A percentile compares a stretch with the other conserved stretches of the same genome.
Evolutionary conservation across 1,140 invertebrate genomes (phyloP).

Genomic region (Drosophila nigromelanica): DNA sequence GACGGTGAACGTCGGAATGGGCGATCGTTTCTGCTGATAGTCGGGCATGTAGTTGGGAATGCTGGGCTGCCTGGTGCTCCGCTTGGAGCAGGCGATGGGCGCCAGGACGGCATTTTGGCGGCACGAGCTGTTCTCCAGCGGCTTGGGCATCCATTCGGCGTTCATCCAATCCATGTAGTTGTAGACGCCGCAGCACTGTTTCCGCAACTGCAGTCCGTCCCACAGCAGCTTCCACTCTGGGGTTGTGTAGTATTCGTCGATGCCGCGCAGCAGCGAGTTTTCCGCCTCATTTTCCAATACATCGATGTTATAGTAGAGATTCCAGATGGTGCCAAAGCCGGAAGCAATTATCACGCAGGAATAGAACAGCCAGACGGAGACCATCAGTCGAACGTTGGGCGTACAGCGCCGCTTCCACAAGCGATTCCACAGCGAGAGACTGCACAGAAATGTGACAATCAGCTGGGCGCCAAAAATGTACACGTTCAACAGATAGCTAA

Average conservation of each 20-base stretch:
- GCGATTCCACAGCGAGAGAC: conserved; percentile 64
- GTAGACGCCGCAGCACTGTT: conserved; percentile 75
- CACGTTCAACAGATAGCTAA: conserved; percentile 54
- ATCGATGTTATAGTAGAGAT: conserved; percentile 44
- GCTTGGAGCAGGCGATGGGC: conserved; percentile 71
- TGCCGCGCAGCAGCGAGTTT: conserved; percentile 60
- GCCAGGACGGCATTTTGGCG: conserved; percentile 39
- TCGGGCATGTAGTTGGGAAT: conserved; percentile 33
- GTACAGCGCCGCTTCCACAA: conserved; percentile 68
- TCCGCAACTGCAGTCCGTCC: conserved; percentile 69
- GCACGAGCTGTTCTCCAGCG: not conserved
- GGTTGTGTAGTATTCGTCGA: conserved; percentile 74
- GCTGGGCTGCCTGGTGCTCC: conserved; percentile 4
- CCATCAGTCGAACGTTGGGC: conserved; percentile 62
- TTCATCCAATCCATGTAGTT: conserved; percentile 78
- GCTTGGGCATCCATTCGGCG: conserved; percentile 70
- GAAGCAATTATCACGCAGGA: conserved; percentile 65
- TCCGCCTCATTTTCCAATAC: conserved; percentile 57
- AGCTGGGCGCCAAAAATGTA: conserved; percentile 67
- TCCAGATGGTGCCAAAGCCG: conserved; percentile 62
- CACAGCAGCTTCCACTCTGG: conserved; percentile 80
- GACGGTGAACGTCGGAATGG: conserved; percentile 47
- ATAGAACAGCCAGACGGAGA: conserved; percentile 72
- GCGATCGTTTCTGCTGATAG: conserved; percentile 12
- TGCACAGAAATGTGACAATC: conserved; percentile 60